Evolutionary conservation across 2,888 invertebrate species (phyloP).

Genomic region (Coelinius sp.): DNA sequence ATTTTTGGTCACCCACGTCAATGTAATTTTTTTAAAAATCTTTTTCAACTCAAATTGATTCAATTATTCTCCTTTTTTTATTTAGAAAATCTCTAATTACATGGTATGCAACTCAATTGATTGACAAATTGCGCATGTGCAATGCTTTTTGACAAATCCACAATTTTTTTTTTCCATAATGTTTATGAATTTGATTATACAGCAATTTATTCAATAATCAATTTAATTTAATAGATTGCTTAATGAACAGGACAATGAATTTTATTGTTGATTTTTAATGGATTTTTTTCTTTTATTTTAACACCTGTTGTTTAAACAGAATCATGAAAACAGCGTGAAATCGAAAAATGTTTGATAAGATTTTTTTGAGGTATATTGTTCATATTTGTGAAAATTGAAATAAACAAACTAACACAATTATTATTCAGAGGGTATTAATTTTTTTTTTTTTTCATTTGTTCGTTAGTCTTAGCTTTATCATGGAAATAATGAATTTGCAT

Average conservation of each 20-base stretch:
- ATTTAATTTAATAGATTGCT: neutral
- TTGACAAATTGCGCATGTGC: conserved; percentile 11
- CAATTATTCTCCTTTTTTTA: neutral
- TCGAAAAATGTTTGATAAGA: neutral
- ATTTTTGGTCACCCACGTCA: conserved; percentile 89
- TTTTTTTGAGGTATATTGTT: neutral
- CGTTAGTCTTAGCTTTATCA: neutral
- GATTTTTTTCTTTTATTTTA: too few species aligned
- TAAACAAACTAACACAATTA: neutral
- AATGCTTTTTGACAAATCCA: conserved; percentile 9
- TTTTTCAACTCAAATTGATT: neutral
- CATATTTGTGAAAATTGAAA: neutral
- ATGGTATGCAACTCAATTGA: neutral
- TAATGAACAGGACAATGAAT: neutral
- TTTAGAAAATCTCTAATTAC: neutral
- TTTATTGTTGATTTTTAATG: neutral
- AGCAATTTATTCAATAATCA: neutral
- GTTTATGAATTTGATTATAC: neutral
- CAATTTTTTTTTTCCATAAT: neutral
- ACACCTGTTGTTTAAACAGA: neutral
- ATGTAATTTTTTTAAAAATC: conserved; percentile 77
- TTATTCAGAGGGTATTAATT: neutral
- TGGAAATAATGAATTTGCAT: neutral
- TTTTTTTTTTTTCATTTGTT: neutral
- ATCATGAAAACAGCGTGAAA: neutral